phyloP scores from a whole-genome alignment of 1,140 invertebrate species.

The Aricia agestis region DNA sequence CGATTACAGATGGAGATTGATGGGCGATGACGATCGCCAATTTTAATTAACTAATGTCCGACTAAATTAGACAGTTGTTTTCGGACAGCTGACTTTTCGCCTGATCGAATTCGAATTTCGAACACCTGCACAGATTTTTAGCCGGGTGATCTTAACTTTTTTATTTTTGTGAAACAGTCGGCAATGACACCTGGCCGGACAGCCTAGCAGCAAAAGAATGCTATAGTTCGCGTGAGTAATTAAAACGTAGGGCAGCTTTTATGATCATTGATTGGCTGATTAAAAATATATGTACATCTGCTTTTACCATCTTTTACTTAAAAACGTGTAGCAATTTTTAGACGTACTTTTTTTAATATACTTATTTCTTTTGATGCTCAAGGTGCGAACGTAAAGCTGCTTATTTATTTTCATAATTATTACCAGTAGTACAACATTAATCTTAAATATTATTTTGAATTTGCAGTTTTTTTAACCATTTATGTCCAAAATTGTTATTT shows the following conservation, averaged over 20 bases:
- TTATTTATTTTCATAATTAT: not conserved
- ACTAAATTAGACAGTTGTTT: slow-evolving; percentile 32
- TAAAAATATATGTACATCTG: slow-evolving; percentile 23
- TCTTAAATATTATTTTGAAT: too few relatives aligned
- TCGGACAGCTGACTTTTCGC: slow-evolving; percentile 62
- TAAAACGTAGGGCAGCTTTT: slow-evolving; percentile 26
- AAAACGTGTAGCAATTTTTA: not conserved
- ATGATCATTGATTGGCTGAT: slow-evolving; percentile 7
- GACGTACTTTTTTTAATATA: not conserved
- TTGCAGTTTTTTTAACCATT: too few relatives aligned
- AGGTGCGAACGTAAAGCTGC: not conserved
- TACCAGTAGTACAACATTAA: too few relatives aligned
- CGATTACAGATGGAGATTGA: not conserved
- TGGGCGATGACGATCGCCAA: not conserved
- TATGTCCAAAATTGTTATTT: too few relatives aligned
- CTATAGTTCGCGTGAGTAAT: slow-evolving; percentile 29
- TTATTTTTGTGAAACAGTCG: slow-evolving; percentile 50
- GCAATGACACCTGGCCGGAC: slow-evolving; percentile 56
- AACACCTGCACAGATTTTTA: slow-evolving; percentile 67
- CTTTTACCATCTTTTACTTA: slow-evolving; percentile 11
- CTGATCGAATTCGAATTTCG: slow-evolving; percentile 43
- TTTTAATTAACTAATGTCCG: slow-evolving; percentile 25
- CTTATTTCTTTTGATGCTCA: not conserved
- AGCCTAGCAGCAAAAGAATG: slow-evolving; percentile 43
- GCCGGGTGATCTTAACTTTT: slow-evolving; percentile 50